Percentiles rank a stretch among this genome's conserved stretches.
These are phyloP conservation scores for Falcunculus frontatus DNA, from an alignment of 2,113 vertebrate genomes.

Conservation along the genomic window DNA sequence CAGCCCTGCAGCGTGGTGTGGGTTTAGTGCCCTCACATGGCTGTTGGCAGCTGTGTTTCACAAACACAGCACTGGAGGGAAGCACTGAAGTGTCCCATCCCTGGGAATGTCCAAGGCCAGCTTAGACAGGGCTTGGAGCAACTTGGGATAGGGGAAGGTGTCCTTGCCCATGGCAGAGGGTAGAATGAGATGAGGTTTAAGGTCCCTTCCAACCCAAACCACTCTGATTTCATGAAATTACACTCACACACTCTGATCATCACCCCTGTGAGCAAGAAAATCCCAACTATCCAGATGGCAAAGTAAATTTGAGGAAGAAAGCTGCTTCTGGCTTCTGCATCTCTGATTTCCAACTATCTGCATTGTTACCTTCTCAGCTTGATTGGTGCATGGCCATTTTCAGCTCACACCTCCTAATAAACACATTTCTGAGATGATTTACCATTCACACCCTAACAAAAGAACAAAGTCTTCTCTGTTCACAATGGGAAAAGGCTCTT, in stretches of 20 bases:
- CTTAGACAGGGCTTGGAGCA: neutral
- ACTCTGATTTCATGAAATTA: neutral
- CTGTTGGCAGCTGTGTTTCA: neutral
- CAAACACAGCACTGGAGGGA: rapidly evolving
- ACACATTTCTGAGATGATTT: conserved; percentile 23
- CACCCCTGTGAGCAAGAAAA: rapidly evolving
- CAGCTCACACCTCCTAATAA: conserved; percentile 13
- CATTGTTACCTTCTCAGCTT: neutral
- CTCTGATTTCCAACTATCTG: neutral
- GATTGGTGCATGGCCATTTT: neutral
- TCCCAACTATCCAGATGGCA: neutral
- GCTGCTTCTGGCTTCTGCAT: neutral
- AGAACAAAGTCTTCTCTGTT: conserved; percentile 4
- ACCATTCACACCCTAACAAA: conserved; percentile 20
- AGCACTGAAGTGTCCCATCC: neutral
- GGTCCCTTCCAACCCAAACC: neutral
- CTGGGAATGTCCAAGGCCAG: neutral
- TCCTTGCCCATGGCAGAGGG: neutral
- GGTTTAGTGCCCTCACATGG: neutral
- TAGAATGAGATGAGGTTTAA: neutral
- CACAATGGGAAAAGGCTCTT: neutral
- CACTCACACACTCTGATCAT: neutral
- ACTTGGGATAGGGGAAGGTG: neutral
- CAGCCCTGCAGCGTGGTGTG: neutral
- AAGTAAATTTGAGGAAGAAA: neutral